Conservation (phyloP, 2,797 vertebrate genomes). For the Dermochelys coriacea region DNA sequence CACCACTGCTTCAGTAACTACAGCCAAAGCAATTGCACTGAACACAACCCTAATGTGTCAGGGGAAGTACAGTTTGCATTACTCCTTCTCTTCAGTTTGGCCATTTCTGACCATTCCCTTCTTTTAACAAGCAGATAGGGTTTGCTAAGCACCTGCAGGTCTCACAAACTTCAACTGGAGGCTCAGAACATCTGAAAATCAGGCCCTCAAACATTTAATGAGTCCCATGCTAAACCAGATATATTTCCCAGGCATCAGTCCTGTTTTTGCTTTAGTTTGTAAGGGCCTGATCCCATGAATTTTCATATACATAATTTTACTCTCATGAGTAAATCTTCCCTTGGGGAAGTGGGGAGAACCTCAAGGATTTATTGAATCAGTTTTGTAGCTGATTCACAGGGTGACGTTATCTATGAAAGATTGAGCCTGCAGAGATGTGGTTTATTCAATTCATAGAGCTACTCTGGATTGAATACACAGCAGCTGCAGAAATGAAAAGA, state of each 20-base stretch:
- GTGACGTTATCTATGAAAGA: background rate
- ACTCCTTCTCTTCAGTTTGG: conserved; percentile 30
- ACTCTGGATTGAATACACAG: background rate
- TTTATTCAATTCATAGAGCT: background rate
- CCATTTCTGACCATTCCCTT: conserved; percentile 13
- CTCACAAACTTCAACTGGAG: background rate
- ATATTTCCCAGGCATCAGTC: background rate
- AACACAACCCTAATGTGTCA: fast-evolving
- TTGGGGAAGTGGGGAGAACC: background rate
- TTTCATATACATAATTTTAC: fast-evolving
- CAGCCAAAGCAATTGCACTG: background rate
- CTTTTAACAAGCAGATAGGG: background rate
- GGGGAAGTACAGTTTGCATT: background rate
- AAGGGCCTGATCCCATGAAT: background rate
- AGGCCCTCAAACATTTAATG: conserved; percentile 10
- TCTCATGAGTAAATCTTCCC: background rate
- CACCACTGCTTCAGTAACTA: background rate
- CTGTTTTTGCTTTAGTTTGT: background rate
- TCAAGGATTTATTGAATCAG: background rate
- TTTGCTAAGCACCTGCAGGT: background rate
- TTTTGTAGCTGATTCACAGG: background rate
- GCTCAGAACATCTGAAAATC: background rate
- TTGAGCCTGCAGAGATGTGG: background rate
- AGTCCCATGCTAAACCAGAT: background rate
- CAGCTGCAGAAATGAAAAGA: background rate